These are phyloP conservation scores for Mirza zaza DNA, from an alignment of 2,113 vertebrate species.

Conservation along the genomic window DNA sequence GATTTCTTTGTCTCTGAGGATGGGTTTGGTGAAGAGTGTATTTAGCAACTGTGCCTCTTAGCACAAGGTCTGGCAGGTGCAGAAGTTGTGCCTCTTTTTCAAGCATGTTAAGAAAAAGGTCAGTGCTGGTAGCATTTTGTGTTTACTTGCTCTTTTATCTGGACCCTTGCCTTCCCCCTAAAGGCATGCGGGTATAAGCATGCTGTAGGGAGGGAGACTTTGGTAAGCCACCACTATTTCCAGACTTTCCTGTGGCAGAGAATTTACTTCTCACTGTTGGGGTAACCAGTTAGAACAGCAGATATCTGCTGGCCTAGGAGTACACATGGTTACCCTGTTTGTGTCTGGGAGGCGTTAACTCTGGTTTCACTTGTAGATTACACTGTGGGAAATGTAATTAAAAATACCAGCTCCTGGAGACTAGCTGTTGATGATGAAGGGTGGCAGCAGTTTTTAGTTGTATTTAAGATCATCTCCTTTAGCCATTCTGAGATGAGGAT, in stretches of 20 bases:
- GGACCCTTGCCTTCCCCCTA: background rate
- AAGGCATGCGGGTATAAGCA: background rate
- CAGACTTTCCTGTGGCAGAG: background rate
- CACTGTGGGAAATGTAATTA: background rate
- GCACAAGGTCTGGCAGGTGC: background rate
- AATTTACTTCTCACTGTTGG: background rate
- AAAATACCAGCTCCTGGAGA: background rate
- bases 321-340: fast-evolving
- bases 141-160: background rate
- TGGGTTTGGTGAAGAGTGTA: background rate
- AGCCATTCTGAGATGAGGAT: background rate
- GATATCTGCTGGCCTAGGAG: background rate
- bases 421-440: background rate
- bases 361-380: background rate
- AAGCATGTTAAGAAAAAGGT: background rate
- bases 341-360: background rate
- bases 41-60: background rate
- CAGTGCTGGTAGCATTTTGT: background rate
- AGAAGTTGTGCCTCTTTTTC: background rate
- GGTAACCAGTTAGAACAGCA: background rate
- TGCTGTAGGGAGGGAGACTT: background rate
- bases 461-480: background rate
- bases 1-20: background rate
- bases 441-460: background rate
- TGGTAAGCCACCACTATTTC: background rate